Evolutionary conservation across 35 echinoderm and acorn worm species (phyloP), one percentile per base, ranked within the genome.

Genomic region (Lytechinus variegatus): DNA sequence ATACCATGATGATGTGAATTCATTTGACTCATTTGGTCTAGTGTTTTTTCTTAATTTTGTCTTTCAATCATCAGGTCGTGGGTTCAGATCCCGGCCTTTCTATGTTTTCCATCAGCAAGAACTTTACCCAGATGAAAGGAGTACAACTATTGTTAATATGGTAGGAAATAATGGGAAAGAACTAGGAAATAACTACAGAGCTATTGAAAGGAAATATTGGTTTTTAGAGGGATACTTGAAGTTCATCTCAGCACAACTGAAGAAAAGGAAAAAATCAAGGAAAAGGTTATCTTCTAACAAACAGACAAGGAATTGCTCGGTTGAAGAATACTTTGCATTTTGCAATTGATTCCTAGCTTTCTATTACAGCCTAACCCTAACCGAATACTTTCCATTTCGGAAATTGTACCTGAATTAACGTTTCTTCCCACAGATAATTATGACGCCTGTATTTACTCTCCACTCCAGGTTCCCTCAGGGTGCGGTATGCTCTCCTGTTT

Each of bases 391-490:
- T 90, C 88, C 28, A 52, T 90, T 33, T 33, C 21, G 29, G 88
- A 52, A 44, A 90, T 52, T 27, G 52, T 90, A 90, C 24, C 88
- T 90, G 29, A 90, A 90, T 90, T 90, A 52, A 54, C 88, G 88
- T 10, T 54, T 24, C 66, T 79, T 90, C 29, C 88, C 16, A 21
- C 88, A 54, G 88, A 90, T 90, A 90, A 90, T 90, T 44, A 90
- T 90, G 88, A 90, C 88, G 88, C n/a, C 27, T 90, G 88, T 90
- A 54, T 90, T 90, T 90, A 27, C 52, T 90, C 88, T 44, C 52
- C 16, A n/a, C 88, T 13, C 11, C 16, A 9, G 52, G 3, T 19
- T 14, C 88, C 88, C 88, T 90, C 88, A 33, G 88, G 88, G 88
- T 4, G 12, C 29, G 88, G 28, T 2, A 12, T 10, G 88, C 52